A percentile compares a stretch with the other conserved stretches of the same genome.
Evolutionary conservation across 1,140 invertebrate genomes (phyloP).

Genomic region (Mylabris phalerata): DNA sequence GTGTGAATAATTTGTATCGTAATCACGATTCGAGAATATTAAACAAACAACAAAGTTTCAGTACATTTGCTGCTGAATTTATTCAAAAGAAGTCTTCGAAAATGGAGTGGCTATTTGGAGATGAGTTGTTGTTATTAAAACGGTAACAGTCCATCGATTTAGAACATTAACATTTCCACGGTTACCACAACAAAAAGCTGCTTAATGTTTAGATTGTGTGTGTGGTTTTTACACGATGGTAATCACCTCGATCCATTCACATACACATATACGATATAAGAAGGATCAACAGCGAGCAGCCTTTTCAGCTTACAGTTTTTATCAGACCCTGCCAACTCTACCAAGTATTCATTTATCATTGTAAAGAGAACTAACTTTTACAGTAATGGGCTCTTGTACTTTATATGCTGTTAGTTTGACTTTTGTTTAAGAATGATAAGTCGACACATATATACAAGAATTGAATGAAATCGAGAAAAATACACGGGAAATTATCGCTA

Average conservation of each 20-base stretch:
- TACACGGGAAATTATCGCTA: neutral
- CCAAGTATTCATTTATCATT: conserved; percentile 19
- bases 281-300: conserved; percentile 4
- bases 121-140: neutral
- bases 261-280: no score
- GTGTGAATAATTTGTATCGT: no score
- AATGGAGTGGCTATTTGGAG: no score
- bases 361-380: conserved; percentile 13
- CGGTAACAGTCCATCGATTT: conserved; percentile 6
- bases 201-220: conserved; percentile 4
- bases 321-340: conserved; percentile 14
- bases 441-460: neutral
- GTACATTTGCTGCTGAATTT: no score
- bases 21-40: no score
- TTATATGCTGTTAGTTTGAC: conserved; percentile 16
- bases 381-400: conserved; percentile 17
- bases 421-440: conserved; percentile 15
- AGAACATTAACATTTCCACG: conserved; percentile 14
- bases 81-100: no score
- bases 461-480: neutral
- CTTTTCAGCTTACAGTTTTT: conserved; percentile 18
- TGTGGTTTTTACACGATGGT: conserved; percentile 11
- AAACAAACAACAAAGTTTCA: no score
- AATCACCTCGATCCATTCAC: conserved; percentile 10
- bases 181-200: conserved; percentile 11